Conservation (phyloP, 2,888 invertebrate genomes). For the Scaptodrosophila latifasciaeformis region DNA sequence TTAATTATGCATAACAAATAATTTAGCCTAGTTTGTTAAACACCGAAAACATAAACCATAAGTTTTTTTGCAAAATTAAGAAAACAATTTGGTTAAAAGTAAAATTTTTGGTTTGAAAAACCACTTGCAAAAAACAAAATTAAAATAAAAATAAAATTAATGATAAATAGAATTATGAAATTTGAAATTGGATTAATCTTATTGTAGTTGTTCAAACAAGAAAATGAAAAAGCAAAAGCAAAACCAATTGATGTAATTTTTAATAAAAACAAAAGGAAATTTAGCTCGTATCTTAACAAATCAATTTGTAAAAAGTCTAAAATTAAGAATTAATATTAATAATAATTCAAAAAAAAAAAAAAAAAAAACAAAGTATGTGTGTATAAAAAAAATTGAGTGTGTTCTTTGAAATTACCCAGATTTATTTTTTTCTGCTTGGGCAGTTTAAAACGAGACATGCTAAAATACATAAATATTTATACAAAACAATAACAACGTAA, state of each 20-base stretch:
- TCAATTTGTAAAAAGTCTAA: constrained; percentile 15
- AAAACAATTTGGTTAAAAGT: too few relatives aligned
- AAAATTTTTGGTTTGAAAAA: constrained; percentile 50
- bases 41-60: constrained; percentile 36
- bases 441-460: too few relatives aligned
- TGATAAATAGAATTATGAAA: constrained; percentile 29
- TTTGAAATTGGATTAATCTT: constrained; percentile 25
- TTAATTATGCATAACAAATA: constrained; percentile 41
- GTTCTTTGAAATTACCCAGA: constrained; percentile 50
- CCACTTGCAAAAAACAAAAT: constrained; percentile 22
- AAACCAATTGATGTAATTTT: constrained; percentile 50
- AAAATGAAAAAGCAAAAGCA: too few relatives aligned
- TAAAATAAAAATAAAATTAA: constrained; percentile 5
- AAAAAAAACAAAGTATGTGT: constrained; percentile 28
- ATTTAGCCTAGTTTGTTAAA: constrained; percentile 62
- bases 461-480: too few relatives aligned
- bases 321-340: neutral
- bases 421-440: constrained; percentile 14
- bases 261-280: constrained; percentile 37
- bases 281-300: constrained; percentile 1
- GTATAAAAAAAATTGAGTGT: constrained; percentile 48
- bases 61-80: neutral
- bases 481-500: constrained; percentile 53
- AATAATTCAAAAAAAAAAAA: constrained; percentile 8
- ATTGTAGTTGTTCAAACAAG: constrained; percentile 55